These are phyloP conservation scores for Netelia inedita DNA, from an alignment of 2,888 invertebrate species.

Conservation along the genomic window DNA sequence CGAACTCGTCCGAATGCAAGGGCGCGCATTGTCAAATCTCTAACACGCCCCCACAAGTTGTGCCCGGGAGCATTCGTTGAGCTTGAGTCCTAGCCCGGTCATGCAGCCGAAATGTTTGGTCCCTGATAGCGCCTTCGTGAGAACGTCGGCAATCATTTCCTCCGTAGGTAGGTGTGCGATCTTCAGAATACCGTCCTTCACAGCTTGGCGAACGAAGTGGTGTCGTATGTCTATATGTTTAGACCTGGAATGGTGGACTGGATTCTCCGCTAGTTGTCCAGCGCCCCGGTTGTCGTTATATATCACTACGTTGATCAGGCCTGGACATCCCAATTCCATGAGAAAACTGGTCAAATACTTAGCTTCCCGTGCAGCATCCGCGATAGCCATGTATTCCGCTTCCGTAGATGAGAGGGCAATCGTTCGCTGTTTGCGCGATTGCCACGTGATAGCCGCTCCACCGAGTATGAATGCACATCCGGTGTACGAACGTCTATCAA, in stretches of 20 bases:
- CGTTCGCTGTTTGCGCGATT: constrained; percentile 42
- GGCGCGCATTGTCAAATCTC: too few relatives aligned
- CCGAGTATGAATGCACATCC: constrained; percentile 33
- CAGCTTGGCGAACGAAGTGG: too few relatives aligned
- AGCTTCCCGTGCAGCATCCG: constrained; percentile 39
- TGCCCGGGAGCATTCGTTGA: too few relatives aligned
- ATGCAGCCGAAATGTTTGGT: too few relatives aligned
- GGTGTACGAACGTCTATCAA: background rate
- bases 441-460: constrained; percentile 44
- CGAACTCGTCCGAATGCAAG: too few relatives aligned
- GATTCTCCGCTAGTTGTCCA: constrained; percentile 54
- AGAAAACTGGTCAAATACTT: constrained; percentile 43
- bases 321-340: constrained; percentile 3
- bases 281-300: constrained; percentile 62
- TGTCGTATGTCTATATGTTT: background rate
- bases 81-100: too few relatives aligned
- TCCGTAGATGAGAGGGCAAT: constrained; percentile 55
- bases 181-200: too few relatives aligned
- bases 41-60: too few relatives aligned
- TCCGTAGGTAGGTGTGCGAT: too few relatives aligned
- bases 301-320: constrained; percentile 3
- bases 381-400: constrained; percentile 52
- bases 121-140: too few relatives aligned
- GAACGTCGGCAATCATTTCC: too few relatives aligned
- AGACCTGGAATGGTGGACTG: constrained; percentile 49